These are phyloP conservation scores for Muricea muricata DNA, from an alignment of 92 coral and sea anemone species.

Conservation along the genomic window DNA sequence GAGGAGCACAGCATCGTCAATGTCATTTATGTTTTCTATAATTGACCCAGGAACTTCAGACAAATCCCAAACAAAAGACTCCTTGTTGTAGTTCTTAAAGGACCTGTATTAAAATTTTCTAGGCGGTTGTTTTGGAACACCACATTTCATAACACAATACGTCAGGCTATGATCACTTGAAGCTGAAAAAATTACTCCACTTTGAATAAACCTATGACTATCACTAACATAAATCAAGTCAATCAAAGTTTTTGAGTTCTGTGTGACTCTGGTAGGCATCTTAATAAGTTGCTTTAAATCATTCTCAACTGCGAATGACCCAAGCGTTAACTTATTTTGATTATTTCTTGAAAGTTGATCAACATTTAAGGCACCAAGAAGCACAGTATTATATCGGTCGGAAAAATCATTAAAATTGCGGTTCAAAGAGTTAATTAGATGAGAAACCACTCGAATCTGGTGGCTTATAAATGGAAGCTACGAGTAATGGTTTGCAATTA, in stretches of 20 bases:
- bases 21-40: slow-evolving; percentile 21
- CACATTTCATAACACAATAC: slow-evolving; percentile 55
- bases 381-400: slow-evolving; percentile 4
- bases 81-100: slow-evolving; percentile 53
- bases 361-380: slow-evolving; percentile 35
- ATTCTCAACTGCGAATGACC: slow-evolving; percentile 36
- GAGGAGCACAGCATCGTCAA: slow-evolving; percentile 58
- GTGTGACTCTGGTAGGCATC: slow-evolving; percentile 40
- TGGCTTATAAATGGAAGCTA: slow-evolving; percentile 26
- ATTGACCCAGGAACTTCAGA: slow-evolving; percentile 55
- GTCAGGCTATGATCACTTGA: slow-evolving; percentile 50
- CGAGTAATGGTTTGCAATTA: background rate
- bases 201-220: slow-evolving; percentile 53
- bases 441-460: slow-evolving; percentile 30
- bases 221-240: slow-evolving; percentile 47
- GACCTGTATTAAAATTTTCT: slow-evolving; percentile 45
- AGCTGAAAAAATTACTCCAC: slow-evolving; percentile 42
- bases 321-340: slow-evolving; percentile 11
- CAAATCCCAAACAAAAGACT: slow-evolving; percentile 46
- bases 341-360: slow-evolving; percentile 32
- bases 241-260: slow-evolving; percentile 42
- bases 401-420: background rate
- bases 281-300: slow-evolving; percentile 39
- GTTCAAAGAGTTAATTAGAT: slow-evolving; percentile 25
- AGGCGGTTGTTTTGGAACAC: slow-evolving; percentile 48